phyloP scores from a whole-genome alignment of 2,797 vertebrate species.

The Diplodus puntazzo region DNA sequence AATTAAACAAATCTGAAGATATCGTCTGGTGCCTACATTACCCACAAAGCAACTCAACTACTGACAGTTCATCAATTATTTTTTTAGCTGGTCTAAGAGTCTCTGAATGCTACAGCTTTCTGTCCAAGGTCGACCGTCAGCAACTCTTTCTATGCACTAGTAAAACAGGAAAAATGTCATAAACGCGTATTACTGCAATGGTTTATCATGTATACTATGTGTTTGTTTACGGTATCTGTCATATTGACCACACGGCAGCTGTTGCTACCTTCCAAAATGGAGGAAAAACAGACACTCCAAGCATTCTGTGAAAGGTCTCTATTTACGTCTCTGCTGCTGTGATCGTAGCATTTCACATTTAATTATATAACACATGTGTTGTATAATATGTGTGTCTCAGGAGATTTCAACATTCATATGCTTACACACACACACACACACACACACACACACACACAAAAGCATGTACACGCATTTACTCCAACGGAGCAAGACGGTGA shows the following conservation, averaged over 20 bases:
- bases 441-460: conserved; percentile 1
- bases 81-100: not conserved
- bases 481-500: conserved; percentile 60
- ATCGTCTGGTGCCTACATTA: not conserved
- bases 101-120: conserved; percentile 7
- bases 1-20: too few relatives aligned
- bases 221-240: not conserved
- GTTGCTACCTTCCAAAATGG: not conserved
- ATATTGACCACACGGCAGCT: conserved; percentile 6
- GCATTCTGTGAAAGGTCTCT: conserved; percentile 1
- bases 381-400: conserved; percentile 55
- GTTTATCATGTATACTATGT: not conserved
- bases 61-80: not conserved
- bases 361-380: conserved; percentile 55
- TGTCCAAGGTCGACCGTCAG: conserved; percentile 11
- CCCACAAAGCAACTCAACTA: not conserved
- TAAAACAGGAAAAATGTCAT: not conserved
- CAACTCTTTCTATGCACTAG: not conserved
- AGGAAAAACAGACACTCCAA: conserved; percentile 12
- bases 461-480: conserved; percentile 41
- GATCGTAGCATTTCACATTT: conserved; percentile 10
- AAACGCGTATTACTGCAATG: not conserved
- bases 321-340: conserved; percentile 20
- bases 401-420: conserved; percentile 48
- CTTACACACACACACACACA: conserved; percentile 25